Conservation (phyloP, 2,797 vertebrate genomes). For the Sebastolobus altivelis region DNA sequence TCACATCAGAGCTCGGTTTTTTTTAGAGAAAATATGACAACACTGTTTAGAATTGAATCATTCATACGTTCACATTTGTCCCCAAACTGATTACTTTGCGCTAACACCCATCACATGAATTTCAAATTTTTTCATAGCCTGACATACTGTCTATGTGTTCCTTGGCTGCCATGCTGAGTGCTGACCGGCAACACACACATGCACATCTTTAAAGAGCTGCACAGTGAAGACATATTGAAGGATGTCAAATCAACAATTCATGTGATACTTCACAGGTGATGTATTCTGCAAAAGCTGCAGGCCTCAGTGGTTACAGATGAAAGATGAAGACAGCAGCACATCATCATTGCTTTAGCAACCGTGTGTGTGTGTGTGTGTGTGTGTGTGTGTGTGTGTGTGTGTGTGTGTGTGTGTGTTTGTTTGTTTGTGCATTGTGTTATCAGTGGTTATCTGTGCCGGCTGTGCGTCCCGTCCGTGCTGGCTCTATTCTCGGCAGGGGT, state of each 20-base stretch:
- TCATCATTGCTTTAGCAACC: conserved; percentile 5
- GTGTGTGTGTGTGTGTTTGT: background rate
- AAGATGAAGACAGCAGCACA: conserved; percentile 34
- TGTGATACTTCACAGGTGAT: conserved; percentile 50
- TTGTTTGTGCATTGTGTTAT: conserved; percentile 21
- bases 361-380: background rate
- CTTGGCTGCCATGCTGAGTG: background rate
- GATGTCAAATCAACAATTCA: conserved; percentile 55
- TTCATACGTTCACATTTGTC: background rate
- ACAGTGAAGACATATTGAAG: conserved; percentile 16
- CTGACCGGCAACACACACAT: conserved; percentile 13
- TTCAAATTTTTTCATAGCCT: background rate
- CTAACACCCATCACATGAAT: background rate
- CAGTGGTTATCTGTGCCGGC: conserved; percentile 26
- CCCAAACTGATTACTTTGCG: background rate
- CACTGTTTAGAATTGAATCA: conserved; percentile 5
- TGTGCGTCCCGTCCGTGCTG: conserved; percentile 12
- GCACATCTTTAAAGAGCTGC: background rate
- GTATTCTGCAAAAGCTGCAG: conserved; percentile 25
- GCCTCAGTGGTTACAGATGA: conserved; percentile 45
- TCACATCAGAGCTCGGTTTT: background rate
- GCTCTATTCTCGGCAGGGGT: conserved; percentile 34
- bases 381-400: background rate
- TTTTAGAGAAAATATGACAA: conserved; percentile 6
- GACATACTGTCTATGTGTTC: background rate